Conservation (phyloP, 1,140 invertebrate species). For the Drosophila simulans region DNA sequence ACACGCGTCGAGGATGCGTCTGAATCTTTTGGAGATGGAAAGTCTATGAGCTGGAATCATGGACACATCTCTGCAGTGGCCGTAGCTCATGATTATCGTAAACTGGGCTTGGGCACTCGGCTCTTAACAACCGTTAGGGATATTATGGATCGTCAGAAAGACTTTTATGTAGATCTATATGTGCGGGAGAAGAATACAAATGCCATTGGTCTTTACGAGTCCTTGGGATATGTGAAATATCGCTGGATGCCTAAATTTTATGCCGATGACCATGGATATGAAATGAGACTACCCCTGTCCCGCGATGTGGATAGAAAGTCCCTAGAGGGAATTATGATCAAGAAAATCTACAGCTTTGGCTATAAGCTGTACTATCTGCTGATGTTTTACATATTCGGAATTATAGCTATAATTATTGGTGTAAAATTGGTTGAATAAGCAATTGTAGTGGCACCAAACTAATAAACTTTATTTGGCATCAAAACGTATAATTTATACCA, state of each 20-base stretch:
- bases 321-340: neutral
- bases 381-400: neutral
- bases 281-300: slow-evolving; percentile 48
- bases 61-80: slow-evolving; percentile 47
- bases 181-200: slow-evolving; percentile 34
- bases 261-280: slow-evolving; percentile 45
- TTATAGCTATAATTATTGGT: slow-evolving; percentile 1
- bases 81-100: slow-evolving; percentile 38
- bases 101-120: slow-evolving; percentile 38
- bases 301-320: slow-evolving; percentile 27
- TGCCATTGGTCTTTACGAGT: slow-evolving; percentile 44
- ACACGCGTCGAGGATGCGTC: neutral
- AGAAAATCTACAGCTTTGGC: neutral
- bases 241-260: slow-evolving; percentile 32
- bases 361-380: slow-evolving; percentile 9
- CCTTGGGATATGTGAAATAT: slow-evolving; percentile 44
- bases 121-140: slow-evolving; percentile 21
- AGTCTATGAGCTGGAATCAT: slow-evolving; percentile 1
- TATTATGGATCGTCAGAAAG: slow-evolving; percentile 8
- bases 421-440: neutral
- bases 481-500: slow-evolving; percentile 3
- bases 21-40: neutral
- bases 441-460: slow-evolving; percentile 3
- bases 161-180: slow-evolving; percentile 43
- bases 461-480: neutral